A percentile compares a stretch with the other conserved stretches of the same genome.
Evolutionary conservation across 2,797 vertebrate genomes (phyloP).

Genomic region (Lagorchestes hirsutus): DNA sequence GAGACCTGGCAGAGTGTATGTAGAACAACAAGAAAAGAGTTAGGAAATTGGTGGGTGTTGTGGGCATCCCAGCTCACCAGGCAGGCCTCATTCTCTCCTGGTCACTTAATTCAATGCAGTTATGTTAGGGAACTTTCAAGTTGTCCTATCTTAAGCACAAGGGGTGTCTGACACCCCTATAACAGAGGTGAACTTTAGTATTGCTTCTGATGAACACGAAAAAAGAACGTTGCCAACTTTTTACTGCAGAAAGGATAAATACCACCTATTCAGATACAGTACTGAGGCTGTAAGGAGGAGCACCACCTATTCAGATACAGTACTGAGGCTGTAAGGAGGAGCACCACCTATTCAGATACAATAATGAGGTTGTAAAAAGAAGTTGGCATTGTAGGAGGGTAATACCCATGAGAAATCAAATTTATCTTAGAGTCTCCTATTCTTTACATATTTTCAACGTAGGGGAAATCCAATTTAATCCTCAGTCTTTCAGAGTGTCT

Average conservation of each 20-base stretch:
- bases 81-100: not conserved
- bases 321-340: no score
- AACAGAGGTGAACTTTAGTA: not conserved
- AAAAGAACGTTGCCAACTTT: not conserved
- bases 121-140: not conserved
- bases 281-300: not conserved
- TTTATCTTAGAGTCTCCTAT: no score
- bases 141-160: conserved; percentile 1
- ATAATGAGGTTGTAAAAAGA: no score
- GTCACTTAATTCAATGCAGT: not conserved
- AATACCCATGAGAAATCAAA: no score
- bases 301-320: not conserved
- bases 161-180: not conserved
- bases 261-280: not conserved
- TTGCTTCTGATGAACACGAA: not conserved
- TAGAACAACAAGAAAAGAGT: not conserved
- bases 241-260: not conserved
- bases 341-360: no score
- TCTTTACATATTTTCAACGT: not conserved
- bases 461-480: not conserved
- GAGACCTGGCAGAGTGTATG: not conserved
- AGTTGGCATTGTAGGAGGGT: no score
- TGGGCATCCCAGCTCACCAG: not conserved
- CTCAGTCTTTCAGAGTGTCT: not conserved
- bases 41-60: not conserved